Conservation (phyloP, 2,113 vertebrate species). For the Ceuthmochares aereus region DNA sequence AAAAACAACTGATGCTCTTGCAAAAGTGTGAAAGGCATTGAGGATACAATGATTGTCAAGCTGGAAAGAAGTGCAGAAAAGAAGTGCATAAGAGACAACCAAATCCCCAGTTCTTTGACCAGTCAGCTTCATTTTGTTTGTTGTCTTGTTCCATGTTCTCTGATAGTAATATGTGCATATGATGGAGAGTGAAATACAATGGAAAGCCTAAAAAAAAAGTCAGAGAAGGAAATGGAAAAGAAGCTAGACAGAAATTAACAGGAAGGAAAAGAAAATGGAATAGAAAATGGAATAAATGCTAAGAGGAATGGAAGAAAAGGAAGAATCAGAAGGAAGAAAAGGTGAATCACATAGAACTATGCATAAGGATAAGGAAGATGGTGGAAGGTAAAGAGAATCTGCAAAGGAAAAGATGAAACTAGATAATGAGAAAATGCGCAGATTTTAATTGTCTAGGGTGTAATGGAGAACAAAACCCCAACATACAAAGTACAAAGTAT, state of each 20-base stretch:
- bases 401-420: background rate
- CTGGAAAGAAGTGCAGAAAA: background rate
- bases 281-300: background rate
- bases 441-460: background rate
- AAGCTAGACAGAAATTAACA: background rate
- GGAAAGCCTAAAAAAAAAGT: background rate
- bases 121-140: background rate
- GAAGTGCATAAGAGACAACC: background rate
- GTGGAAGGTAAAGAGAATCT: background rate
- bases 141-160: background rate
- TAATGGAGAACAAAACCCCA: background rate
- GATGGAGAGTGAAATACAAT: background rate
- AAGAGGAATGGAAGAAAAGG: background rate
- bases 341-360: background rate
- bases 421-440: background rate
- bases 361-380: background rate
- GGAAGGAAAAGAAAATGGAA: background rate
- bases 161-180: background rate
- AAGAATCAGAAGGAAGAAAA: background rate
- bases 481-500: background rate
- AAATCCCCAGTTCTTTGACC: background rate
- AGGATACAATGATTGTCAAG: accelerated
- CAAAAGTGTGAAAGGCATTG: background rate
- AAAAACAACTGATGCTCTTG: background rate
- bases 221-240: background rate